phyloP scores from a whole-genome alignment of 2,888 invertebrate genomes.

The Synanthedon andrenaeformis region DNA sequence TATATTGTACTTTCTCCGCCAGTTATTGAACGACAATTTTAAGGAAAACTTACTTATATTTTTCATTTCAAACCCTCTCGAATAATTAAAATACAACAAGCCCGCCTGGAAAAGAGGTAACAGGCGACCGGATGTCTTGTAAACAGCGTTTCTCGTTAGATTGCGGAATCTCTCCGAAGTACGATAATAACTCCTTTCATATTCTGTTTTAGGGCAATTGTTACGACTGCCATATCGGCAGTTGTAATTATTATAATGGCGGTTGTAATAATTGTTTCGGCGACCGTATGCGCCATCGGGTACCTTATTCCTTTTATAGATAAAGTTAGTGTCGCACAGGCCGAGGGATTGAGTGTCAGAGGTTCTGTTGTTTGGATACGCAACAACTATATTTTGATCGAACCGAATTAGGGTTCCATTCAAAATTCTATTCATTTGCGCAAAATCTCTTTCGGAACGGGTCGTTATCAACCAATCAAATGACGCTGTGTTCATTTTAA shows the following conservation, averaged over 20 bases:
- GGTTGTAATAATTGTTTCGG: conserved; percentile 2
- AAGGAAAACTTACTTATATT: conserved; percentile 37
- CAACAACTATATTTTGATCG: conserved; percentile 46
- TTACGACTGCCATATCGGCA: conserved; percentile 8
- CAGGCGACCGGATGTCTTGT: conserved; percentile 20
- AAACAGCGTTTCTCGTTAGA: conserved; percentile 30
- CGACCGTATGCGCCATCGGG: not conserved
- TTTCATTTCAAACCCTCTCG: conserved; percentile 33
- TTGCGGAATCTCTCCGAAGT: conserved; percentile 38
- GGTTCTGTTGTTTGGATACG: conserved; percentile 20
- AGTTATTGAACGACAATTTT: conserved; percentile 14
- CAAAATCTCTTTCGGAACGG: conserved; percentile 32
- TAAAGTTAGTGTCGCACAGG: conserved; percentile 39
- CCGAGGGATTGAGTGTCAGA: conserved; percentile 8
- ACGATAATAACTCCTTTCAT: conserved; percentile 38
- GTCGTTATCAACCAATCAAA: conserved; percentile 48
- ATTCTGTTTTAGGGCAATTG: conserved; percentile 20
- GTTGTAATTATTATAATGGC: conserved; percentile 5
- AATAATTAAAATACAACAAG: conserved; percentile 31
- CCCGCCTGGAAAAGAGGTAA: conserved; percentile 36
- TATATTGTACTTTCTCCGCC: conserved; percentile 12
- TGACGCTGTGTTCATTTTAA: conserved; percentile 38
- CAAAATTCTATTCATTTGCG: conserved; percentile 32
- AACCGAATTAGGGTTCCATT: conserved; percentile 45
- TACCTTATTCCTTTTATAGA: conserved; percentile 20